phyloP scores from a whole-genome alignment of 2,113 vertebrate species.

The Apodemus speciosus region DNA sequence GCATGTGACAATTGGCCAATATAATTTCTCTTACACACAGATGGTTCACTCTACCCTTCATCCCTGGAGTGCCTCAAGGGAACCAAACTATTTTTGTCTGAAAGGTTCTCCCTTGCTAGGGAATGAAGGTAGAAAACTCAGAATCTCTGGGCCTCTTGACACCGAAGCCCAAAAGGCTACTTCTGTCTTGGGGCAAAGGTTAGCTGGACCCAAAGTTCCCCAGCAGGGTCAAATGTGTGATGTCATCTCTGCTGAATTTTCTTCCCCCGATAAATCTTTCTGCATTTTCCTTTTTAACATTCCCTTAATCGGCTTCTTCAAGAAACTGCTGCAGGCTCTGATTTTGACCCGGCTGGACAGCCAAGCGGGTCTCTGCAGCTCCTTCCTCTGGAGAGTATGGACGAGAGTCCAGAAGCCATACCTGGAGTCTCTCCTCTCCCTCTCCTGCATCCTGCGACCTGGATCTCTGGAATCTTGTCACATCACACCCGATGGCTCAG shows the following conservation, averaged over 20 bases:
- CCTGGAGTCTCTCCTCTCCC: no score
- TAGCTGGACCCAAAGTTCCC: background rate
- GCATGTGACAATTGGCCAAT: background rate
- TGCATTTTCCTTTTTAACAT: background rate
- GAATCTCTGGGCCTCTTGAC: background rate
- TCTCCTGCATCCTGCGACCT: background rate
- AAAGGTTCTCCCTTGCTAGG: background rate
- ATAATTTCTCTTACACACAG: background rate
- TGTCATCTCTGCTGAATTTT: background rate
- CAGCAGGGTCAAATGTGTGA: fast-evolving
- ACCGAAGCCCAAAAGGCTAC: background rate
- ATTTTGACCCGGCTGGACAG: background rate
- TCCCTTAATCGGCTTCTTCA: background rate
- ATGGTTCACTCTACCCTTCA: background rate
- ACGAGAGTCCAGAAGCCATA: background rate
- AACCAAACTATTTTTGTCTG: background rate
- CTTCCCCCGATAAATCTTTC: background rate
- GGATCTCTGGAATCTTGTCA: background rate
- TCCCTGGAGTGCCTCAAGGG: background rate
- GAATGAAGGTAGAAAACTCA: background rate
- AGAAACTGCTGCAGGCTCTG: background rate
- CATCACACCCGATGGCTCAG: background rate
- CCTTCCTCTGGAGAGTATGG: background rate
- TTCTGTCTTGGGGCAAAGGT: background rate
- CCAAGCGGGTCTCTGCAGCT: background rate